These are phyloP conservation scores for Lophotriccus pileatus DNA, from an alignment of 2,797 vertebrate genomes.

Conservation along the genomic window DNA sequence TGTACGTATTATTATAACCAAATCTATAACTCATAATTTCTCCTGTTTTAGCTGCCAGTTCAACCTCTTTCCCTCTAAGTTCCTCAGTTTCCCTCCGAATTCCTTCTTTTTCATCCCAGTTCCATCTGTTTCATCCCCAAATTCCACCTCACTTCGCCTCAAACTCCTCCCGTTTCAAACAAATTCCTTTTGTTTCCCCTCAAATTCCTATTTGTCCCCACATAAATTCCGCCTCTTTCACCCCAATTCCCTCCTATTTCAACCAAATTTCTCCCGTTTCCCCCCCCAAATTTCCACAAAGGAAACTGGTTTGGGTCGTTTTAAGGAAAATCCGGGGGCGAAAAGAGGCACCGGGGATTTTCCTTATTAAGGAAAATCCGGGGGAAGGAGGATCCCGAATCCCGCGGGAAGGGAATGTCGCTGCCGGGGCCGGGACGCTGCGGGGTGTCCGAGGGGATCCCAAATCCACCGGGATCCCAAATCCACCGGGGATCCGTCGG, in stretches of 20 bases:
- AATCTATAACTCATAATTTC: no score
- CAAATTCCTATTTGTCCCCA: fast-evolving
- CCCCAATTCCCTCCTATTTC: not conserved
- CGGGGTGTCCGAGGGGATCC: no score
- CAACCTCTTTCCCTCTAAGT: no score
- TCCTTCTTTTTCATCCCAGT: not conserved
- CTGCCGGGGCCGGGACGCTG: not conserved
- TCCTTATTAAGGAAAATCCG: not conserved
- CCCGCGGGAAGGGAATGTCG: not conserved
- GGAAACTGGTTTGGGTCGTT: not conserved
- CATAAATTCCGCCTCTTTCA: not conserved
- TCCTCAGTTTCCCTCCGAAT: no score
- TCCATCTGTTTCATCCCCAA: no score
- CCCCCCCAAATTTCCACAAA: not conserved
- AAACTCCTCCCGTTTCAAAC: not conserved
- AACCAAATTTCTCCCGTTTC: not conserved
- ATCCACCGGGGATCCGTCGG: not conserved
- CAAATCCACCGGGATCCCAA: no score
- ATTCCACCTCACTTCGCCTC: no score
- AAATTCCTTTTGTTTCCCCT: not conserved
- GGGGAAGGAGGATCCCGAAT: not conserved
- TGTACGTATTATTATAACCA: no score
- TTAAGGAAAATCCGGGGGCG: not conserved
- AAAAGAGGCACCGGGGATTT: not conserved
- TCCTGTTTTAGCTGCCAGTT: not conserved